Percentiles rank a stretch among this genome's conserved stretches.
Evolutionary conservation across 2,888 invertebrate species (phyloP).

Genomic region (Sepioteuthis lessoniana): DNA sequence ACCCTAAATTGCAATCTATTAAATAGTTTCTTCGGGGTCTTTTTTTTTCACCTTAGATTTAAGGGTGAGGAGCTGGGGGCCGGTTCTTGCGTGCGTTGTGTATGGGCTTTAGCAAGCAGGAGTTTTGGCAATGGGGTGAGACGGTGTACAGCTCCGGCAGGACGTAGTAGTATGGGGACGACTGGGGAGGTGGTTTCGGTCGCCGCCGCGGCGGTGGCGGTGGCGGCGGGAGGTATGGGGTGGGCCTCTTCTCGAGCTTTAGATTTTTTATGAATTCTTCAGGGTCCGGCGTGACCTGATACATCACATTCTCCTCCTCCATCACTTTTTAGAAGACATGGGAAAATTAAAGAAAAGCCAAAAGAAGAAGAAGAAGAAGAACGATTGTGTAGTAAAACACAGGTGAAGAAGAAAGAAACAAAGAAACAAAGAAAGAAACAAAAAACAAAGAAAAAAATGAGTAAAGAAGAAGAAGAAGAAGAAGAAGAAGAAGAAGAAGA

Average conservation of each 20-base stretch:
- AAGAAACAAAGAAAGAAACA: no score
- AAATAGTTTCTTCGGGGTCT: constrained; percentile 12
- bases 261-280: constrained; percentile 33
- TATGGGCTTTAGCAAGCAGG: constrained; percentile 20
- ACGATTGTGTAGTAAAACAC: no score
- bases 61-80: not conserved
- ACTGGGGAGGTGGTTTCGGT: not conserved
- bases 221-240: no score
- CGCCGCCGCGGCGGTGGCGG: not conserved
- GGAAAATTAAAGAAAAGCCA: not conserved
- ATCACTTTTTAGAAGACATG: not conserved
- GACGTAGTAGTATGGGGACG: not conserved
- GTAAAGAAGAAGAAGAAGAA: not conserved
- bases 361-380: not conserved
- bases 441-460: not conserved
- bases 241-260: not conserved
- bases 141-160: not conserved
- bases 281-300: constrained; percentile 33
- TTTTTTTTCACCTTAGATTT: not conserved
- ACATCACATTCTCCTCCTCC: not conserved
- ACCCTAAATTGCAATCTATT: constrained; percentile 33
- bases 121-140: constrained; percentile 24
- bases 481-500: not conserved
- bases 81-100: constrained; percentile 33
- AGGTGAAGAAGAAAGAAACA: not conserved